Base-by-base conservation (phyloP, 2,888 invertebrate species). In the Synanthedon myopaeformis region DNA sequence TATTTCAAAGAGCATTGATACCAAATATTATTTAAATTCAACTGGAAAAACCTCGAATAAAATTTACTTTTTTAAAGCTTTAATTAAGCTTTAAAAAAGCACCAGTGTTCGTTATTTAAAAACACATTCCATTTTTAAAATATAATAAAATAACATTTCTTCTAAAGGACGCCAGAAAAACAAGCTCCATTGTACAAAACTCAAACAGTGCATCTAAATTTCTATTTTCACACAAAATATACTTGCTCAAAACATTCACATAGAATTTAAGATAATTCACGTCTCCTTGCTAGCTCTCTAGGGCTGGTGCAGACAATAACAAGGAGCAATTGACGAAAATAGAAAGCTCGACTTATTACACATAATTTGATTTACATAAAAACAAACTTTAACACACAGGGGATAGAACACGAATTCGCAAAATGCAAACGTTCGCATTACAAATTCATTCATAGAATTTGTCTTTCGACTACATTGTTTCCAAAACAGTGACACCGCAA, bases 401-500 rank as follows among this genome's bases (percentile, higher is more conserved):
- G 14, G 13, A n/a, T 45, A 45, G 13, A 45, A 12, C 11, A 14
- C 11, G 6, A 45, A 45, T 45, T 45, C 45, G 45, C 14, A n/a
- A 45, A 8, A 13, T 45, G 11, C 35, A 35, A 35, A 5, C 2
- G 45, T 12, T 45, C 11, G 45, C 8, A 45, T 12, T 45, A 42
- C 35, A 53, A 52, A 53, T 54, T 64, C 64, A 69, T 74, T 72
- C 68, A 71, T 65, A 60, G 45, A 45, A 61, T 62, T 61, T 60
- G 61, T 61, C 58, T 57, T n/a, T 54, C 59, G 53, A 58, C 57
- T 13, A 58, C 64, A 69, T 72, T 78, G 72, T 80, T 79, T 74
- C 62, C 64, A 70, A 79, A 82, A 81, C 75, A 80, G 70, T 66
- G 66, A 66, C 65, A 79, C 81, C 81, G 63, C 82, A 78, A 67